phyloP scores from a whole-genome alignment of 1,140 invertebrate genomes.

The Dendroctonus ponderosae region DNA sequence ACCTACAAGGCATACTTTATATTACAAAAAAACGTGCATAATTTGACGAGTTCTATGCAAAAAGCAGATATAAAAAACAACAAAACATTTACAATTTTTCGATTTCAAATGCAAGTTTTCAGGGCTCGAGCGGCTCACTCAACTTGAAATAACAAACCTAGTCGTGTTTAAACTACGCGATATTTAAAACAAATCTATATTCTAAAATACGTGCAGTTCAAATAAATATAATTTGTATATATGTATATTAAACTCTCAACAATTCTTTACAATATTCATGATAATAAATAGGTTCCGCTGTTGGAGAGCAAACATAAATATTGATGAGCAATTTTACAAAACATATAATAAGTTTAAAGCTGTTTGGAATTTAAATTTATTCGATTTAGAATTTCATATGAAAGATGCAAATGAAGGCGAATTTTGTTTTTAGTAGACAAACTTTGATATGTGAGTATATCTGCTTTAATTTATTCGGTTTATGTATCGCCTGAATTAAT shows the following conservation, averaged over 20 bases:
- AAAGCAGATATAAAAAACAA: too few relatives aligned
- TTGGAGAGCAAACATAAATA: conserved; percentile 3
- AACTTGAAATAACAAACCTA: too few relatives aligned
- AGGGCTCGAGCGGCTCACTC: too few relatives aligned
- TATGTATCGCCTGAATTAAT: neutral
- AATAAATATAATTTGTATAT: too few relatives aligned
- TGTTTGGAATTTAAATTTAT: conserved; percentile 5
- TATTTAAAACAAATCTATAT: too few relatives aligned
- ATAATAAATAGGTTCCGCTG: conserved; percentile 4
- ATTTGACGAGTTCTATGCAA: too few relatives aligned
- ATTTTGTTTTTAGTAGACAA: conserved; percentile 7
- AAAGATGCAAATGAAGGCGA: conserved; percentile 7
- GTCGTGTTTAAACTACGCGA: too few relatives aligned
- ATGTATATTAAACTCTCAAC: neutral
- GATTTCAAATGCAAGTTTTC: too few relatives aligned
- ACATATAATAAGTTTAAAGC: conserved; percentile 11
- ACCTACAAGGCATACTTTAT: too few relatives aligned
- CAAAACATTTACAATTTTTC: too few relatives aligned
- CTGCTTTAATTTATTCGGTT: neutral
- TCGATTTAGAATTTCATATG: conserved; percentile 1
- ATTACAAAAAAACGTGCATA: too few relatives aligned
- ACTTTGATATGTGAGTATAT: neutral
- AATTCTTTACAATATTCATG: conserved; percentile 4
- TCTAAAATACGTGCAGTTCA: too few relatives aligned
- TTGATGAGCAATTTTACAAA: conserved; percentile 12